Base-by-base conservation (phyloP, 2,888 invertebrate genomes). In the Tetramorium bicarinatum region DNA sequence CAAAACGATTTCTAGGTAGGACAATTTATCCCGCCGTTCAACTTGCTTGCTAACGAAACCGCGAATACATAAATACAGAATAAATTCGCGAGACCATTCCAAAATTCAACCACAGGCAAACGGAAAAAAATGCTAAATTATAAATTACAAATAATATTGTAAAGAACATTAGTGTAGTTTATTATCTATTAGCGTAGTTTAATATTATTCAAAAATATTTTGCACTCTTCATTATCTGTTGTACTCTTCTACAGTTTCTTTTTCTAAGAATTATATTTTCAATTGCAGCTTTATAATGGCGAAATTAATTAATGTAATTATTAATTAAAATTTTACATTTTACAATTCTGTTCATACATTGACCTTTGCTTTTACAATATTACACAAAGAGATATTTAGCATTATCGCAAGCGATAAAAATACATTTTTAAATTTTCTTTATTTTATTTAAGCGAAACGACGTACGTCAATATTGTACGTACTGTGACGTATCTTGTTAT, bases 1-100 rank as follows among this genome's bases (percentile, higher is more conserved):
- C 34, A 34, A 8, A 41, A 64, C 59, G 44, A 81, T 82, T 84
- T 82, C 62, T 34, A 56, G 62, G 44, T 74, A 72, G 49, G 38
- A 15, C 18, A 62, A 44, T 76, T 25, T 82, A 64, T 64, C 77
- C n/a, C 15, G 15, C 18, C 13, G 41, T 0, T 41, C 25, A 41
- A 59, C 64, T 47, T 49, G 66, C 34, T 54, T 44, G 15, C 25
- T 62, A n/a, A 25, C 64, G 29, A 44, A 54, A 59, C 41, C 34
- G 15, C 44, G 25, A 56, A 25, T 74, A n/a, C n/a, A n/a, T n/a
- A n/a, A n/a, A n/a, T n/a, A 56, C 47, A 29, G 21, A 21, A 8
- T 18, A 34, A 25, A 69, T 54, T 29, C 18, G 71, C n/a, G 21
- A 21, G 6, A 21, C n/a, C 21, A 54, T 15, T 11, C 25, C 29